These are phyloP conservation scores for Calyptomena viridis DNA, from an alignment of 2,113 vertebrate genomes.

Conservation along the genomic window DNA sequence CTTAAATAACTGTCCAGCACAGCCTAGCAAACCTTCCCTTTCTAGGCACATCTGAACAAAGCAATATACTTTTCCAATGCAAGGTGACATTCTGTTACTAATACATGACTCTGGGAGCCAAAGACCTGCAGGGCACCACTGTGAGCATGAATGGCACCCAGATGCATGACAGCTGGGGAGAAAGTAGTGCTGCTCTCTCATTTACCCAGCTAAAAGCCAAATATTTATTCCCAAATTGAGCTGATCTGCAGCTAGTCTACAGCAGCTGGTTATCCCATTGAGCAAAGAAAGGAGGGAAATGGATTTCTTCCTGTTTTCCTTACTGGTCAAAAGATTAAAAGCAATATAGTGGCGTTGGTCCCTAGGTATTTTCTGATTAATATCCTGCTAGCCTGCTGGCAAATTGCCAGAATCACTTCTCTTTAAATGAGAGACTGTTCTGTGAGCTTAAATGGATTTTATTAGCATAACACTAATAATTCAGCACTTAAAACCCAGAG, in stretches of 20 bases:
- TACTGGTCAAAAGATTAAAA: conserved; percentile 57
- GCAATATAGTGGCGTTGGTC: conserved; percentile 52
- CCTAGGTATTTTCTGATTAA: conserved; percentile 54
- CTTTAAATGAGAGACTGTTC: background rate
- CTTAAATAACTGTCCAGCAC: background rate
- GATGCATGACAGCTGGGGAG: background rate
- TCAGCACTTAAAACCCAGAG: background rate
- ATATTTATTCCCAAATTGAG: conserved; percentile 46
- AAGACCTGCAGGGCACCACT: background rate
- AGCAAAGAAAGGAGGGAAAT: conserved; percentile 57
- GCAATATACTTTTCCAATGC: background rate
- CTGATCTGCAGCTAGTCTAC: background rate
- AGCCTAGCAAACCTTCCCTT: background rate
- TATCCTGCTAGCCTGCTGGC: conserved; percentile 26
- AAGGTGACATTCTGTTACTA: conserved; percentile 2
- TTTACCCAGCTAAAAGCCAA: conserved; percentile 16
- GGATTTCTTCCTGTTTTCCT: conserved; percentile 65
- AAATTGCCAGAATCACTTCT: background rate
- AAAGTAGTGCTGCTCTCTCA: background rate
- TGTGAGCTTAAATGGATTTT: background rate
- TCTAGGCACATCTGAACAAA: background rate
- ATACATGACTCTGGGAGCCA: background rate
- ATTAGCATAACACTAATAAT: conserved; percentile 28
- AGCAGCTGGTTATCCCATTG: conserved; percentile 29
- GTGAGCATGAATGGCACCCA: background rate